Base-by-base conservation (phyloP, 2,888 invertebrate species). In the Pasiphila rectangulata region DNA sequence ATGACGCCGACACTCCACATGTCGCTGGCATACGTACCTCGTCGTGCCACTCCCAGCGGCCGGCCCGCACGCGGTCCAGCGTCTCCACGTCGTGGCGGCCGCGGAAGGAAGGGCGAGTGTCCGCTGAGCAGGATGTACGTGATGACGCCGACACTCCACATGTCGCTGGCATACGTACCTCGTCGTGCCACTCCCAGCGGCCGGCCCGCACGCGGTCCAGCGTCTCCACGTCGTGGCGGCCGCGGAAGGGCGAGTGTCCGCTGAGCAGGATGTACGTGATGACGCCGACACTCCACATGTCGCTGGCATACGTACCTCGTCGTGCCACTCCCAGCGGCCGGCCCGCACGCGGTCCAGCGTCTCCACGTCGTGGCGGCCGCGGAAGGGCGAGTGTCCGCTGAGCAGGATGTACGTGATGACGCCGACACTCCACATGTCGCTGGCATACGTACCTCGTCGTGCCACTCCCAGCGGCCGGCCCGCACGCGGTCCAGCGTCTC, bases 1-100 rank as follows among this genome's bases (percentile, higher is more conserved):
- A 98, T 95, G 60, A 97, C 93, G 64, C 98, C 98, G 12, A 95
- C 89, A 42, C 95, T 94, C 98, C 98, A 98, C 95, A 98, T 94
- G 71, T 98, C 98, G 0, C 96, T 94, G 0, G n/a, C n/a, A 3
- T 13, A 3, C 5, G 7, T 15, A 91, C 88, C 37, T 94, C 92
- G 51, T 94, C 93, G 59, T 86, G 89, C 77, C 95, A 95, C 52
- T 91, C 91, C 95, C 95, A 96, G 60, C 90, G 76, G 25, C 92
- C 95, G 56, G 92, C 92, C 32, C 91, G 90, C 54, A 95, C 92
- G 46, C 65, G 72, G 16, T 75, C 80, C 35, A 99, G 84, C 0
- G 98, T 98, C 72, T 98, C 98, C 25, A 94, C 90, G 70, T 98
- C 98, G 68, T 96, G 94, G 7, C 69, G 59, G 0, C 97, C 97